These are phyloP conservation scores for Corythornis madagascariensis DNA, from an alignment of 2,113 vertebrate genomes.

Conservation along the genomic window DNA sequence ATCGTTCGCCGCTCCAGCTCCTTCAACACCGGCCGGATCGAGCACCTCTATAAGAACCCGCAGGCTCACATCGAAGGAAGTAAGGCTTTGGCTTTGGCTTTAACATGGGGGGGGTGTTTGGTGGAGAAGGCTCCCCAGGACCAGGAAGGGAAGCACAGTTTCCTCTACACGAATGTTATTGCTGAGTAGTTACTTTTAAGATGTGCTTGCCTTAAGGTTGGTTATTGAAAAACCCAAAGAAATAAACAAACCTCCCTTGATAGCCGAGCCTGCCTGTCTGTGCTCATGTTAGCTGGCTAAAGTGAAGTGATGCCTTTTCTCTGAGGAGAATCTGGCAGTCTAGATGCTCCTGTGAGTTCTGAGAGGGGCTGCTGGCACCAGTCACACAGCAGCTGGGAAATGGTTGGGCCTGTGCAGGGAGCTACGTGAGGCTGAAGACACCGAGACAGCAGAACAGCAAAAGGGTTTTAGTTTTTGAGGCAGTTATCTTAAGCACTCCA, in stretches of 20 bases:
- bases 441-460: background rate
- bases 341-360: background rate
- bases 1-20: conserved; percentile 95
- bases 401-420: background rate
- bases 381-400: background rate
- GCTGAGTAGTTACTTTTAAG: background rate
- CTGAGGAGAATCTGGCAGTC: background rate
- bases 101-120: background rate
- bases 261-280: background rate
- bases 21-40: conserved; percentile 97
- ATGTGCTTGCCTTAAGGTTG: background rate
- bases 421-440: background rate
- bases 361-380: background rate
- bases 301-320: background rate
- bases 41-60: conserved; percentile 96
- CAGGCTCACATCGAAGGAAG: conserved; percentile 94
- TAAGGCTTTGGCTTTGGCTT: conserved; percentile 74
- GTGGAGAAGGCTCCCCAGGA: background rate
- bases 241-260: background rate
- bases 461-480: background rate
- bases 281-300: background rate
- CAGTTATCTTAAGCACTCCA: background rate
- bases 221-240: background rate
- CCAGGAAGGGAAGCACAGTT: background rate
- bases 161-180: background rate